Evolutionary conservation across 2,797 vertebrate genomes (phyloP).

Genomic region (Lates japonicus): DNA sequence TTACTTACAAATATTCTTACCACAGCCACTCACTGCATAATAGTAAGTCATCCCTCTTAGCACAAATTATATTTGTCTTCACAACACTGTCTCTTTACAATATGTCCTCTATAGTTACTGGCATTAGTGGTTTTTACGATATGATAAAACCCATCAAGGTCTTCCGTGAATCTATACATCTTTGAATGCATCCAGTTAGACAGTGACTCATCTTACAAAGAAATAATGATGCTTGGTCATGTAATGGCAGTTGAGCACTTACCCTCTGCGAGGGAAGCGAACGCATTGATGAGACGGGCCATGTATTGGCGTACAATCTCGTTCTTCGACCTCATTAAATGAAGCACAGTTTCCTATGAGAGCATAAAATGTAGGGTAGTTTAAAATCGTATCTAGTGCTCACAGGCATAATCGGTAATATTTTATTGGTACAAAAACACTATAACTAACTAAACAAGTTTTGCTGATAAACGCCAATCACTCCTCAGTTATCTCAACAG

Average conservation of each 20-base stretch:
- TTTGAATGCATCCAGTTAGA: conserved; percentile 26
- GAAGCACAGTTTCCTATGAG: conserved; percentile 88
- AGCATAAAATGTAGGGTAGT: conserved; percentile 7
- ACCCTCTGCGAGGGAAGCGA: conserved; percentile 95
- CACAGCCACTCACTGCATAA: neutral
- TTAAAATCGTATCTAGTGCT: neutral
- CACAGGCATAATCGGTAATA: neutral
- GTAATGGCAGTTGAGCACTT: conserved; percentile 65
- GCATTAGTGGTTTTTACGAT: conserved; percentile 28
- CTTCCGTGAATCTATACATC: conserved; percentile 19
- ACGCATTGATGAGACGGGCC: conserved; percentile 93
- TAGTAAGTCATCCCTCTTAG: neutral
- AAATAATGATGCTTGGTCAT: conserved; percentile 25
- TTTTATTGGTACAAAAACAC: neutral
- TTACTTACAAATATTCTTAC: neutral
- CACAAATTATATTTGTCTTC: conserved; percentile 7
- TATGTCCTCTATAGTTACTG: conserved; percentile 6
- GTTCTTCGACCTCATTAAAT: conserved; percentile 89
- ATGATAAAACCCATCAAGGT: conserved; percentile 21
- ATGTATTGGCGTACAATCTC: conserved; percentile 92
- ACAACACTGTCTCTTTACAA: neutral
- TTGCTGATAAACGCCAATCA: neutral
- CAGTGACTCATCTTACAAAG: conserved; percentile 28
- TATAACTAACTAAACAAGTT: neutral
- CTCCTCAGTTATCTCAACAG: neutral